phyloP scores from a whole-genome alignment of 2,113 vertebrate genomes.

The Mandrillus leucophaeus region DNA sequence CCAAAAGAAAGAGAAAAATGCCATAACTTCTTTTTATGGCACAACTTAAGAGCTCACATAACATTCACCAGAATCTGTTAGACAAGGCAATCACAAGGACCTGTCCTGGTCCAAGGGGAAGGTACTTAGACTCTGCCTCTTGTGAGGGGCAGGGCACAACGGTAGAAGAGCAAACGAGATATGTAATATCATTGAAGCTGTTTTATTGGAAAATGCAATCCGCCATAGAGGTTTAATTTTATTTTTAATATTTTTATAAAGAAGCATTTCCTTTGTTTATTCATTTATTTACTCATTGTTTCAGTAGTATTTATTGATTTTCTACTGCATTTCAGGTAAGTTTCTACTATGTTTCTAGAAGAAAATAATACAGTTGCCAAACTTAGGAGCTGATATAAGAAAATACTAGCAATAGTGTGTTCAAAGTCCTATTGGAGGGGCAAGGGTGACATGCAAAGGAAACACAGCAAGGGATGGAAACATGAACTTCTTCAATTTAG shows the following conservation, averaged over 20 bases:
- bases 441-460: neutral
- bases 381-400: neutral
- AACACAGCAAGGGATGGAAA: neutral
- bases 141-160: fast-evolving
- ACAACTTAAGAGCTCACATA: neutral
- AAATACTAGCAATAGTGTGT: neutral
- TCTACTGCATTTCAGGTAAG: neutral
- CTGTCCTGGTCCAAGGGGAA: too few relatives aligned
- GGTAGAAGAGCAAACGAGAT: neutral
- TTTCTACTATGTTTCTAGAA: neutral
- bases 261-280: neutral
- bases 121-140: neutral
- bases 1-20: neutral
- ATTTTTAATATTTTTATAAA: neutral
- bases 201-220: neutral
- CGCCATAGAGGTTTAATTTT: neutral
- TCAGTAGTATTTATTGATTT: neutral
- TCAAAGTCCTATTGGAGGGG: neutral
- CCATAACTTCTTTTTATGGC: neutral
- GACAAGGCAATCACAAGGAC: neutral
- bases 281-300: neutral
- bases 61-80: neutral
- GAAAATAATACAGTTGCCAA: neutral
- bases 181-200: neutral
- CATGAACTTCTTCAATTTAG: neutral